Percentiles rank a stretch among this genome's conserved stretches.
Conservation (phyloP, 2,797 vertebrate species). For the Austrolebias charrua region DNA sequence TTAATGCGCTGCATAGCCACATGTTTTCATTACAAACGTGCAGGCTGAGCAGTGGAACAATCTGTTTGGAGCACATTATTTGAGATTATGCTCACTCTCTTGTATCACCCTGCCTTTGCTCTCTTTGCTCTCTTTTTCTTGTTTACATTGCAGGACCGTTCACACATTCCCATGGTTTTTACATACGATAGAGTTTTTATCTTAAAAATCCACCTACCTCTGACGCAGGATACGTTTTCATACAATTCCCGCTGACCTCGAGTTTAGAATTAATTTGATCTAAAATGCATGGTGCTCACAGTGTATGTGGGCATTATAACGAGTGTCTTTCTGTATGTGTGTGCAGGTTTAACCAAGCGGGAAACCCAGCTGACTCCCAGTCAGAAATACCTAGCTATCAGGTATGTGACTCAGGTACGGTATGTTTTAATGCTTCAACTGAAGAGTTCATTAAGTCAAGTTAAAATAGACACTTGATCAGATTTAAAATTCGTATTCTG, state of each 20-base stretch:
- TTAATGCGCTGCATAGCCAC: conserved; percentile 30
- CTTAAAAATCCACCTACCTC: not conserved
- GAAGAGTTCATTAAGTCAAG: conserved; percentile 24
- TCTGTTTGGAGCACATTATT: not conserved
- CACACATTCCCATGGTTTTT: conserved; percentile 1
- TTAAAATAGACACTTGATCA: conserved; percentile 7
- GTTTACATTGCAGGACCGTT: conserved; percentile 7
- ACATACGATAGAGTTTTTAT: not conserved
- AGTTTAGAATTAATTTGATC: not conserved
- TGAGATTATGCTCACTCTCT: conserved; percentile 9
- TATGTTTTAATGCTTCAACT: conserved; percentile 74
- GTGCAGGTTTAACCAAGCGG: conserved; percentile 88
- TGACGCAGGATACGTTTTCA: not conserved
- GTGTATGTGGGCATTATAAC: not conserved
- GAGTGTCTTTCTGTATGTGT: conserved; percentile 19
- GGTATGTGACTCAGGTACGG: conserved; percentile 87
- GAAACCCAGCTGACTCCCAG: conserved; percentile 88
- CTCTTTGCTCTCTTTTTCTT: not conserved
- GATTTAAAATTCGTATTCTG: conserved; percentile 5
- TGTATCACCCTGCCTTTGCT: conserved; percentile 2
- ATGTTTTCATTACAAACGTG: conserved; percentile 23
- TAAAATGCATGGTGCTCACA: not conserved
- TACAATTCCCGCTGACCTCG: not conserved
- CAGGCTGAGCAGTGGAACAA: not conserved
- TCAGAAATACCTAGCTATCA: conserved; percentile 94